These are phyloP conservation scores for Ginglymostoma cirratum DNA, from an alignment of 2,113 vertebrate species.

Conservation along the genomic window DNA sequence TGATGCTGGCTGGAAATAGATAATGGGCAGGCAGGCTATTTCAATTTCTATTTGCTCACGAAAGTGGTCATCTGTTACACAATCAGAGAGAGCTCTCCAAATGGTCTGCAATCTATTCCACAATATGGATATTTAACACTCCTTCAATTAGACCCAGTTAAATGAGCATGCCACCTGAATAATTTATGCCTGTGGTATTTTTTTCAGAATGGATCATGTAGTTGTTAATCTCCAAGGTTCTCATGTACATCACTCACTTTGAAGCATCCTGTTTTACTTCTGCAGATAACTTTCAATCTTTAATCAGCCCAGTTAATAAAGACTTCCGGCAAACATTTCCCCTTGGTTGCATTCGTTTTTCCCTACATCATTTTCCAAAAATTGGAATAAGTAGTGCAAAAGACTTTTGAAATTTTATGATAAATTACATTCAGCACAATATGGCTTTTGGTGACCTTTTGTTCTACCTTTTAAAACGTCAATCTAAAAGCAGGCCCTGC, in stretches of 20 bases:
- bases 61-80: not conserved
- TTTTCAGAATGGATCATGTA: not conserved
- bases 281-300: not conserved
- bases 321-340: not conserved
- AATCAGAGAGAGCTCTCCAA: not conserved
- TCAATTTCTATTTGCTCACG: slow-evolving; percentile 5
- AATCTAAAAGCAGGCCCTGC: not conserved
- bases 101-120: slow-evolving; percentile 2
- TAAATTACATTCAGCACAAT: not conserved
- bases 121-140: not conserved
- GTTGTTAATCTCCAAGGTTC: not conserved
- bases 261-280: not conserved
- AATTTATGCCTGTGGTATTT: slow-evolving; percentile 12
- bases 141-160: not conserved
- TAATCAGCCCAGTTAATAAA: not conserved
- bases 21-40: slow-evolving; percentile 3
- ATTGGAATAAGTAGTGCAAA: not conserved
- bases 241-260: not conserved
- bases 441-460: not conserved
- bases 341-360: not conserved
- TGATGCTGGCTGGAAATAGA: slow-evolving; percentile 1
- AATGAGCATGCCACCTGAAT: not conserved
- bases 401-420: not conserved
- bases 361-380: not conserved
- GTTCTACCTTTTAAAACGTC: not conserved